Evolutionary conservation across 2,797 vertebrate genomes (phyloP).

Genomic region (Eospalax fontanierii): DNA sequence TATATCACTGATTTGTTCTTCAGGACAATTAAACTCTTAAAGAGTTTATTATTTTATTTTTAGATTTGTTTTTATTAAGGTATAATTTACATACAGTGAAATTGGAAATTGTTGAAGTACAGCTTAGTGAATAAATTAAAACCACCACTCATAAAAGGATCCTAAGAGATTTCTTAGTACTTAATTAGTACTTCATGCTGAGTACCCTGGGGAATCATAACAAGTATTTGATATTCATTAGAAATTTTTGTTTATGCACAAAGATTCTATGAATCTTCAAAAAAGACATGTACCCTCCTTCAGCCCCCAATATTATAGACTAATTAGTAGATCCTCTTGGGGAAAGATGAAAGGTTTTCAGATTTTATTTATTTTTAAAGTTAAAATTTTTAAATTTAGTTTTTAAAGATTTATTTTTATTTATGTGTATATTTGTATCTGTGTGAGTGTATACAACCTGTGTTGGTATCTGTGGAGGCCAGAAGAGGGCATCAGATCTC

Average conservation of each 20-base stretch:
- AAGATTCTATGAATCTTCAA: slow-evolving; percentile 51
- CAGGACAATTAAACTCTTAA: slow-evolving; percentile 28
- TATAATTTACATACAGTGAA: neutral
- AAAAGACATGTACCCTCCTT: neutral
- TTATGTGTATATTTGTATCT: too few species aligned
- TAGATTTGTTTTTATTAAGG: slow-evolving; percentile 41
- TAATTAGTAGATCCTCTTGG: slow-evolving; percentile 37
- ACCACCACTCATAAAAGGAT: neutral
- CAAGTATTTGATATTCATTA: slow-evolving; percentile 62
- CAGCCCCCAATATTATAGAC: neutral
- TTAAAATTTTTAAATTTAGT: too few species aligned
- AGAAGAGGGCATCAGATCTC: too few species aligned
- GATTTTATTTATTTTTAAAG: neutral
- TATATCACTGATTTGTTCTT: slow-evolving; percentile 45
- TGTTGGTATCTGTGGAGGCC: too few species aligned
- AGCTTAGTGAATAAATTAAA: slow-evolving; percentile 62
- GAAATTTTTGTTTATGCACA: slow-evolving; percentile 53
- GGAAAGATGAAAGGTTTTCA: slow-evolving; percentile 26
- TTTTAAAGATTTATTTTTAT: too few species aligned
- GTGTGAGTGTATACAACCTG: too few species aligned
- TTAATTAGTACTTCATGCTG: neutral
- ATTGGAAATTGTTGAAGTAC: slow-evolving; percentile 1
- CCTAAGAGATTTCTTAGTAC: slow-evolving; percentile 46
- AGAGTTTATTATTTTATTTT: slow-evolving; percentile 43
- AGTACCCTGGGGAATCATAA: slow-evolving; percentile 12